Conservation (phyloP, 2,888 invertebrate species). For the Priapulus caudatus region DNA sequence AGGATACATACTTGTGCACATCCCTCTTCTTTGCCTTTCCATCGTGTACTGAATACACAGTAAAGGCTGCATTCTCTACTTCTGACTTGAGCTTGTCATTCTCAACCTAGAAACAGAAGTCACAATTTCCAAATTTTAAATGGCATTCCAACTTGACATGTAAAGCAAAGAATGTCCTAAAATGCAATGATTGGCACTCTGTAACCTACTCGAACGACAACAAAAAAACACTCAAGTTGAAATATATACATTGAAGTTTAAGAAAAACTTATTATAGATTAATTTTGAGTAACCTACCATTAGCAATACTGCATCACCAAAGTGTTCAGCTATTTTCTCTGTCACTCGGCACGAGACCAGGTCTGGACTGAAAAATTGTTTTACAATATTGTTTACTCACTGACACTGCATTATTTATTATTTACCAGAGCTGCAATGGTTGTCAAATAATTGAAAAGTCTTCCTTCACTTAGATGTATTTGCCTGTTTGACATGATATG, state of each 20-base stretch:
- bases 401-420: not conserved
- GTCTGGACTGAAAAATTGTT: slow-evolving; percentile 42
- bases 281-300: slow-evolving; percentile 50
- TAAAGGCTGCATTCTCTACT: slow-evolving; percentile 55
- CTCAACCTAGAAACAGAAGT: slow-evolving; percentile 55
- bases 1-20: slow-evolving; percentile 36
- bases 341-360: slow-evolving; percentile 55
- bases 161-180: no score
- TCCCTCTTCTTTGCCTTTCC: slow-evolving; percentile 62
- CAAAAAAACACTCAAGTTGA: no score
- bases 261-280: not conserved
- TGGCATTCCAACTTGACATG: no score
- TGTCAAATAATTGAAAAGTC: slow-evolving; percentile 6
- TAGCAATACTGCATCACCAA: slow-evolving; percentile 60
- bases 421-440: slow-evolving; percentile 1
- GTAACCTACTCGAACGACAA: no score
- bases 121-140: no score
- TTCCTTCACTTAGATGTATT: no score
- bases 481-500: no score
- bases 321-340: slow-evolving; percentile 75
- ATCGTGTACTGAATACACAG: slow-evolving; percentile 55
- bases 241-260: no score
- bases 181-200: no score
- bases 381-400: slow-evolving; percentile 4
- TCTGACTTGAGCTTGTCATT: slow-evolving; percentile 58